phyloP scores from a whole-genome alignment of 2,797 vertebrate species.

The Ciconia nigra region DNA sequence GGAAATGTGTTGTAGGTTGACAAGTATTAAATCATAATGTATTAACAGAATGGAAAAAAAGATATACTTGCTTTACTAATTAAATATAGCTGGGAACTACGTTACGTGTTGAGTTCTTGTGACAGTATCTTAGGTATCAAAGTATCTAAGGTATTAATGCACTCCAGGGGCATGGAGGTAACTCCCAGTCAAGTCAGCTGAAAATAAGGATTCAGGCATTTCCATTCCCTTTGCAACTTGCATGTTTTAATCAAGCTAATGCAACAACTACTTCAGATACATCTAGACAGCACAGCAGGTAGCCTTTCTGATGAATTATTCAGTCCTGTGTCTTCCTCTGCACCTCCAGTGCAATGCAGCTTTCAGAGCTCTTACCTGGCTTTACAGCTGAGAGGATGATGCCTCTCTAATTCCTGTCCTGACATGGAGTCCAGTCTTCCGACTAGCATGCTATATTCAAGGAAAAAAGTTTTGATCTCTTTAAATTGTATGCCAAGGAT shows the following conservation, averaged over 20 bases:
- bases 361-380: neutral
- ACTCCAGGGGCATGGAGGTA: slow-evolving; percentile 18
- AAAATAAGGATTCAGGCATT: neutral
- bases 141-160: neutral
- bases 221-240: slow-evolving; percentile 33
- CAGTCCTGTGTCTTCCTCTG: neutral
- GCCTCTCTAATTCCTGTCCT: neutral
- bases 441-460: neutral
- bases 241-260: slow-evolving; percentile 16
- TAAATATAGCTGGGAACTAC: neutral
- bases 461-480: neutral
- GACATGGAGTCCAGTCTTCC: neutral
- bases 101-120: neutral
- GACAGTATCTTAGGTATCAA: neutral
- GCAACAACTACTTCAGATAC: neutral
- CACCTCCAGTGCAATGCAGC: neutral
- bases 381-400: neutral
- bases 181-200: neutral
- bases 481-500: neutral
- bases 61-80: neutral
- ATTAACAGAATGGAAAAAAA: neutral
- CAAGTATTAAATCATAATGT: neutral
- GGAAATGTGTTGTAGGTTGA: neutral
- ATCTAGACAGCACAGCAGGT: neutral
- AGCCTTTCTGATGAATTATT: neutral